Conservation (phyloP, 2,888 invertebrate genomes). For the Mythimna impura region DNA sequence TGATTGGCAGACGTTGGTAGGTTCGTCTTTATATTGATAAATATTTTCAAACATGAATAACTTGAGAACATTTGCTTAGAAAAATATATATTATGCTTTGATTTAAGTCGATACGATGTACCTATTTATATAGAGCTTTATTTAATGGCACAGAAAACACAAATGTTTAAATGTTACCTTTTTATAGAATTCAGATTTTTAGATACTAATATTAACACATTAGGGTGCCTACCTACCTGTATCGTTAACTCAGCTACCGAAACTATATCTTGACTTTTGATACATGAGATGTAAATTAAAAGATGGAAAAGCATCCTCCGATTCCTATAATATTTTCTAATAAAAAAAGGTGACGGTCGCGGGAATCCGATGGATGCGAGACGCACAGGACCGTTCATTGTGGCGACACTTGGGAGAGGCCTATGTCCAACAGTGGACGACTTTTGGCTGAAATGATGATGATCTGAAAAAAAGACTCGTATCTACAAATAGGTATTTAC, state of each 20-base stretch:
- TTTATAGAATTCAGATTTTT: too few relatives aligned
- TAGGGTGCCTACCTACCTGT: background rate
- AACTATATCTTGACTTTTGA: background rate
- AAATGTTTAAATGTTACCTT: background rate
- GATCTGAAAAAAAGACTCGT: background rate
- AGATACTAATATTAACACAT: too few relatives aligned
- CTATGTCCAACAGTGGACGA: too few relatives aligned
- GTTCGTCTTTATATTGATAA: constrained; percentile 20
- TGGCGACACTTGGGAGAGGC: too few relatives aligned
- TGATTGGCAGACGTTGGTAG: constrained; percentile 11
- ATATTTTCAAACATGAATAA: constrained; percentile 29
- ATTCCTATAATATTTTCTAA: background rate
- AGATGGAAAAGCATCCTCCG: background rate
- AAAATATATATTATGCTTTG: background rate
- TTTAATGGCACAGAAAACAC: background rate
- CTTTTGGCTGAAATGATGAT: too few relatives aligned
- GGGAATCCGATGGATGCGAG: too few relatives aligned
- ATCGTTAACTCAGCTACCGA: background rate
- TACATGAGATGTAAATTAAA: background rate
- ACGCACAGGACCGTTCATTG: too few relatives aligned
- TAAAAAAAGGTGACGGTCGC: too few relatives aligned
- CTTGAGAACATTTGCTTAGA: background rate
- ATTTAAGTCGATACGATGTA: background rate
- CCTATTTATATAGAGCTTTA: background rate
- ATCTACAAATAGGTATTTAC: background rate